Evolutionary conservation across 2,797 vertebrate genomes (phyloP).

Genomic region (Sebastes nivosus): DNA sequence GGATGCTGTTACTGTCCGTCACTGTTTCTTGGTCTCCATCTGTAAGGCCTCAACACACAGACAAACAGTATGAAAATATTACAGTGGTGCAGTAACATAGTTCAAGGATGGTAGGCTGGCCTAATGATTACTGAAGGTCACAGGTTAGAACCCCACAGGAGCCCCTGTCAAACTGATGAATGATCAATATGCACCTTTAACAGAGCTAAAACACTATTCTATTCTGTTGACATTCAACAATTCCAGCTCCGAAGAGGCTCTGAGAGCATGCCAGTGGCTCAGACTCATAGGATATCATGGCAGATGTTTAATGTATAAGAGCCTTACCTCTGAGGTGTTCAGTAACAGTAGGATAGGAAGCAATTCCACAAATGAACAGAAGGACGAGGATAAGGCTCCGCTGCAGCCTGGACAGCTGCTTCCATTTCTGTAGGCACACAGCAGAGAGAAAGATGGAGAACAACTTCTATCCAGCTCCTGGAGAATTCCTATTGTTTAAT

Average conservation of each 20-base stretch:
- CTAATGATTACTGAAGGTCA: not conserved
- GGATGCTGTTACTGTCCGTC: constrained; percentile 35
- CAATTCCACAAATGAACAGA: constrained; percentile 83
- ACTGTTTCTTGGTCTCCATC: constrained; percentile 41
- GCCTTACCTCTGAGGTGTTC: constrained; percentile 85
- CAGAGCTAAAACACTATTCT: not conserved
- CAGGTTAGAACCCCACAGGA: not conserved
- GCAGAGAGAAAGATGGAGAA: not conserved
- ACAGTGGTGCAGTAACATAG: not conserved
- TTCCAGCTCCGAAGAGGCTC: not conserved
- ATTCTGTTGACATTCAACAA: not conserved
- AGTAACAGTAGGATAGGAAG: constrained; percentile 79
- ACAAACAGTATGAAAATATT: not conserved
- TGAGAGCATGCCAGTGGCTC: not conserved
- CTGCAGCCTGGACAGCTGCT: constrained; percentile 93
- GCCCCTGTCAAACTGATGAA: not conserved
- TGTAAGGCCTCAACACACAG: constrained; percentile 66
- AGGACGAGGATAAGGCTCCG: constrained; percentile 85
- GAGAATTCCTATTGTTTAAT: not conserved
- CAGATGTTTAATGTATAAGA: not conserved
- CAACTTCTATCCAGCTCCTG: not conserved
- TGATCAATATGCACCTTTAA: not conserved
- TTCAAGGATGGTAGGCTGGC: not conserved
- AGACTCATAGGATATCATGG: not conserved
- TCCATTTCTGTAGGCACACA: constrained; percentile 89